Conservation (phyloP, 2,113 vertebrate genomes). For the Catharus fuscescens region DNA sequence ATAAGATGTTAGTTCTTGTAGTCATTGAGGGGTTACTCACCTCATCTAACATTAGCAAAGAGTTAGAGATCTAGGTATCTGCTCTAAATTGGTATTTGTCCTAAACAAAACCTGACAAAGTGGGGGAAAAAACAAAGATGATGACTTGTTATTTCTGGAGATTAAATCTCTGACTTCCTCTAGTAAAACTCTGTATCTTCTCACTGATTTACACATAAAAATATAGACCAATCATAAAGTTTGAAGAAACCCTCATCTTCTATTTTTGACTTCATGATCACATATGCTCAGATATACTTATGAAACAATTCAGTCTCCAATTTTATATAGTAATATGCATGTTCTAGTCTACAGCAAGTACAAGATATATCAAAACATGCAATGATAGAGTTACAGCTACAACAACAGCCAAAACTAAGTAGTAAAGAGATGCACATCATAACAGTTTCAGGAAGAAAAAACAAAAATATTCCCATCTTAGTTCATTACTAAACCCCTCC, state of each 20-base stretch:
- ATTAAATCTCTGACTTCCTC: background rate
- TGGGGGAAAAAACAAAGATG: background rate
- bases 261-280: background rate
- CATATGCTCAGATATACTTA: background rate
- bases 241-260: background rate
- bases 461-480: background rate
- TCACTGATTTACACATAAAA: background rate
- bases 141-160: background rate
- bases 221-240: background rate
- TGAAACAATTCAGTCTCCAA: background rate
- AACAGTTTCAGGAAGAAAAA: background rate
- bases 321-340: background rate
- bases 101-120: background rate
- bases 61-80: background rate
- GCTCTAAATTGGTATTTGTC: background rate
- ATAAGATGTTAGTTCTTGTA: background rate
- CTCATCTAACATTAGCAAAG: background rate
- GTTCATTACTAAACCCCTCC: background rate
- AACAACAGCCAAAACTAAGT: background rate
- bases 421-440: background rate
- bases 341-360: background rate
- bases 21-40: background rate
- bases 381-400: background rate
- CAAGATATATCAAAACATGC: background rate
- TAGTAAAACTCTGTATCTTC: background rate